phyloP scores from a whole-genome alignment of 1,140 invertebrate genomes.

The Drosophila lini region DNA sequence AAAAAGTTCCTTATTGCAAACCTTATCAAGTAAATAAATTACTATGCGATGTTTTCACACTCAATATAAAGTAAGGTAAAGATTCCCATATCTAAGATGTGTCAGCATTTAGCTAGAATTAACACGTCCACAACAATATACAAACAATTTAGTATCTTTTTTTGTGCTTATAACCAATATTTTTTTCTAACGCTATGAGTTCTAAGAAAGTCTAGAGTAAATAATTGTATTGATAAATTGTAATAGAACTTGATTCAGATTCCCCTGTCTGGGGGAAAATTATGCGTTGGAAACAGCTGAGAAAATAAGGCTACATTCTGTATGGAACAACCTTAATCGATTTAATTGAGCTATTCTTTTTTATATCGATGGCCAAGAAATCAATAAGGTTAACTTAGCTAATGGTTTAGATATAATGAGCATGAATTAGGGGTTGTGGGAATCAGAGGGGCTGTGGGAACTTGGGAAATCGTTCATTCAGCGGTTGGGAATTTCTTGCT shows the following conservation, averaged over 20 bases:
- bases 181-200: neutral
- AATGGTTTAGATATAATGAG: conserved; percentile 31
- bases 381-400: conserved; percentile 29
- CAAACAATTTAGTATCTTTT: conserved; percentile 15
- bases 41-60: conserved; percentile 16
- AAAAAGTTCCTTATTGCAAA: neutral
- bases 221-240: conserved; percentile 23
- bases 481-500: conserved; percentile 5
- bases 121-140: conserved; percentile 35
- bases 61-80: conserved; percentile 4
- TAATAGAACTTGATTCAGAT: neutral
- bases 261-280: neutral
- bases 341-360: conserved; percentile 22
- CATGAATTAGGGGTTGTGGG: conserved; percentile 3
- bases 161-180: conserved; percentile 1
- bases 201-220: conserved; percentile 5
- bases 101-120: conserved; percentile 44
- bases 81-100: conserved; percentile 24
- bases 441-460: neutral
- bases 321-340: conserved; percentile 14
- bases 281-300: conserved; percentile 11
- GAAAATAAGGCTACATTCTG: neutral
- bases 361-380: conserved; percentile 6
- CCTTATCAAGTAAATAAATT: neutral
- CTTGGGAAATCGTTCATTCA: neutral